phyloP scores from a whole-genome alignment of 2,113 vertebrate genomes.

The Platysteira castanea region DNA sequence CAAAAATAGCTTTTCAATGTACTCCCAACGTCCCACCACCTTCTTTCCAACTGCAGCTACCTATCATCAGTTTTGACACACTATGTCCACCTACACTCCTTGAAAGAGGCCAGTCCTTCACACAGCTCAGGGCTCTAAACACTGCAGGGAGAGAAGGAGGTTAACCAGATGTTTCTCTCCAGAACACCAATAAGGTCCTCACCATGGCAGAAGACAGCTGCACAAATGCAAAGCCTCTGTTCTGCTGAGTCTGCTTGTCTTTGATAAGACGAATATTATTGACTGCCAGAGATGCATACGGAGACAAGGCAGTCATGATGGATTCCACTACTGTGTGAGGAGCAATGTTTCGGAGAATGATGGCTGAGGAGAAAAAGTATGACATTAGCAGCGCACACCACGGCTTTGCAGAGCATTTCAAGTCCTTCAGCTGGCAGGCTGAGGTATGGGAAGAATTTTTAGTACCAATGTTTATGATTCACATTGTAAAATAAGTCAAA shows the following conservation, averaged over 20 bases:
- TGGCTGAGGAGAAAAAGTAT: constrained; percentile 72
- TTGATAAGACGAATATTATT: constrained; percentile 98
- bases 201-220: constrained; percentile 97
- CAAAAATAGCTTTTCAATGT: neutral
- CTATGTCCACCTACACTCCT: neutral
- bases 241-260: constrained; percentile 97
- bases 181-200: neutral
- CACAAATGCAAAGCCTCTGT: constrained; percentile 95
- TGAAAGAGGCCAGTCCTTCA: neutral
- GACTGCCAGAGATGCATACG: constrained; percentile 92
- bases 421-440: neutral
- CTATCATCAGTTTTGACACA: neutral
- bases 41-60: neutral
- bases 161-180: neutral
- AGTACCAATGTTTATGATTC: neutral
- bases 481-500: neutral
- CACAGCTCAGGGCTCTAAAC: neutral
- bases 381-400: neutral
- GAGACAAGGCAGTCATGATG: constrained; percentile 90
- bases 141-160: neutral
- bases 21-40: neutral
- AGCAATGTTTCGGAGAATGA: constrained; percentile 96
- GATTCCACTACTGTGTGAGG: constrained; percentile 92
- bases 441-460: neutral
- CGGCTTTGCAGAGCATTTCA: neutral